Percentiles rank a stretch among this genome's conserved stretches.
Conservation (phyloP, 1,140 invertebrate genomes). For the Micrasema longulum region DNA sequence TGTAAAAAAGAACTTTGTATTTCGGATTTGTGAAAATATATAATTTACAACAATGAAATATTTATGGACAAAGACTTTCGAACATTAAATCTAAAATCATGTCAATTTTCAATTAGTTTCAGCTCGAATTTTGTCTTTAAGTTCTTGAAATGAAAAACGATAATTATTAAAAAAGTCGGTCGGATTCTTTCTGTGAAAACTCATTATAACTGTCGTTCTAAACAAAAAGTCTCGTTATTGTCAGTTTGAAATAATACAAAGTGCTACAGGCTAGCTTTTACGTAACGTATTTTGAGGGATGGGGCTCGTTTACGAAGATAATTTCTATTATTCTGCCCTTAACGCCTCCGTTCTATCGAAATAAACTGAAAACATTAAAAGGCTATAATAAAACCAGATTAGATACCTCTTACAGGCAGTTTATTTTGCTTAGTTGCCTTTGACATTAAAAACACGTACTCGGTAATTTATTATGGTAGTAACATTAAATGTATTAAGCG, state of each 20-base stretch:
- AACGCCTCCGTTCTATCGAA: neutral
- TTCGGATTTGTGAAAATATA: too few relatives aligned
- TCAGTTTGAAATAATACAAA: slow-evolving; percentile 6
- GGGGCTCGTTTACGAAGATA: neutral
- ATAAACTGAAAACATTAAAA: neutral
- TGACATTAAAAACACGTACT: neutral
- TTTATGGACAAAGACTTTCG: too few relatives aligned
- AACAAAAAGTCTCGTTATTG: slow-evolving; percentile 30
- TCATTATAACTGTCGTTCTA: slow-evolving; percentile 30
- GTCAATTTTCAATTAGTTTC: too few relatives aligned
- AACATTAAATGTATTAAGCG: too few relatives aligned
- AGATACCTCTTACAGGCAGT: neutral
- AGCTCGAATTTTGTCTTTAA: neutral
- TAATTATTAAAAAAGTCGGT: slow-evolving; percentile 16
- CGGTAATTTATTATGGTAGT: slow-evolving; percentile 2
- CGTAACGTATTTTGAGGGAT: neutral
- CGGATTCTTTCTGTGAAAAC: slow-evolving; percentile 14
- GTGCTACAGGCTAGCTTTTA: neutral
- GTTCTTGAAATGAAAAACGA: neutral
- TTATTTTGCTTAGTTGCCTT: neutral
- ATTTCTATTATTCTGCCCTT: slow-evolving; percentile 16
- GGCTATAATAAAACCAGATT: neutral
- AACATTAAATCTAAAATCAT: too few relatives aligned
- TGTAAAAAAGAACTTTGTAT: too few relatives aligned
- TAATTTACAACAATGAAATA: too few relatives aligned